Conservation (phyloP, 2,113 vertebrate species). For the Glareola pratincola region DNA sequence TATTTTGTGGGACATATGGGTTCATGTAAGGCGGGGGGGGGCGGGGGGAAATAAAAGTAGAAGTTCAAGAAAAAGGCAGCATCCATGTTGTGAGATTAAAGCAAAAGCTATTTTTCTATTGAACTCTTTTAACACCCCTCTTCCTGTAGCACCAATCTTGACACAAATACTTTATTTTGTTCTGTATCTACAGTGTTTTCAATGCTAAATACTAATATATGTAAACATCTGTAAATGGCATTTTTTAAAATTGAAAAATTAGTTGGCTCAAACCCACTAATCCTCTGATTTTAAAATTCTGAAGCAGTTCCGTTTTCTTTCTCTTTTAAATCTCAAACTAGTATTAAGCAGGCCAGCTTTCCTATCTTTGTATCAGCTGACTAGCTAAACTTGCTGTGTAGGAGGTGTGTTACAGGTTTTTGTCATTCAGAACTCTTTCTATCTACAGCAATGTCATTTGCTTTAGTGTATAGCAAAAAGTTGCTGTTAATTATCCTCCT, state of each 20-base stretch:
- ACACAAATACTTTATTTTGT: background rate
- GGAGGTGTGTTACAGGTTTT: slow-evolving; percentile 16
- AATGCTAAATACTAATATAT: background rate
- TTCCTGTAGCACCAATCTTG: background rate
- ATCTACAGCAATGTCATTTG: background rate
- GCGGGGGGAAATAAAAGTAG: too few relatives aligned
- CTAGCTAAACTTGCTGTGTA: background rate
- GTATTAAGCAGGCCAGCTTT: background rate
- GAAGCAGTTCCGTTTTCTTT: background rate
- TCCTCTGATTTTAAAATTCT: background rate
- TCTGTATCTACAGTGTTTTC: background rate
- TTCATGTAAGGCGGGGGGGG: background rate
- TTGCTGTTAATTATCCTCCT: background rate
- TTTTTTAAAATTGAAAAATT: background rate
- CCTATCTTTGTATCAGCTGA: slow-evolving; percentile 8
- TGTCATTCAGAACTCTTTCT: slow-evolving; percentile 33
- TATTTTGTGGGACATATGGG: background rate
- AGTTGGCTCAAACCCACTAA: background rate
- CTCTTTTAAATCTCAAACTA: background rate
- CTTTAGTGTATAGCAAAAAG: background rate
- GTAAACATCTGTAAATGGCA: background rate
- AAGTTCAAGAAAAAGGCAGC: background rate
- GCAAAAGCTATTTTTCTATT: background rate
- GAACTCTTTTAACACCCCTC: background rate
- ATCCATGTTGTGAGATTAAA: background rate